phyloP scores from a whole-genome alignment of 2,797 vertebrate genomes.

The Galago senegalensis region DNA sequence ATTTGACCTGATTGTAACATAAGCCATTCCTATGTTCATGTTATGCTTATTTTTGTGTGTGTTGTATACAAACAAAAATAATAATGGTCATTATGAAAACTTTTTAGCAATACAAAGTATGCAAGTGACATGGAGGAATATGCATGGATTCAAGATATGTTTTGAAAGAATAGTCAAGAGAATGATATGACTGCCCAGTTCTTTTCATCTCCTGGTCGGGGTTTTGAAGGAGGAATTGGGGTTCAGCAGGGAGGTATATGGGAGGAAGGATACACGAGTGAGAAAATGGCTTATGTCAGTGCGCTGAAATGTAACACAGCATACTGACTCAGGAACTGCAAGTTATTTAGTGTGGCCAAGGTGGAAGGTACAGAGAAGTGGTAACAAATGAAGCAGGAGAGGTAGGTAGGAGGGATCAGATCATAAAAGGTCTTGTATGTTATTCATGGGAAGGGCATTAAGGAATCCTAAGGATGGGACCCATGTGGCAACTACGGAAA shows the following conservation, averaged over 20 bases:
- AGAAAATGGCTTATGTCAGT: background rate
- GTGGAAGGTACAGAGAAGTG: background rate
- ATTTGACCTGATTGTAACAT: background rate
- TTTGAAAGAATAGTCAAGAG: conserved; percentile 10
- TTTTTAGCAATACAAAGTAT: background rate
- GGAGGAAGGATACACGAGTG: background rate
- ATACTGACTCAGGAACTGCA: background rate
- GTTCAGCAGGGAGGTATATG: background rate
- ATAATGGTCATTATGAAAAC: background rate
- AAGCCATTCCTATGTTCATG: background rate
- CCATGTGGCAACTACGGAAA: background rate
- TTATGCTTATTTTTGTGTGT: background rate
- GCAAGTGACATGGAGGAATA: background rate
- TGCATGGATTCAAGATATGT: background rate
- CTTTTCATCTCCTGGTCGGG: background rate
- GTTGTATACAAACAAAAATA: background rate
- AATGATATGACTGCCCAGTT: background rate
- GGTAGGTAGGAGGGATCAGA: background rate
- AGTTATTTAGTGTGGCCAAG: background rate
- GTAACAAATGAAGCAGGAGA: background rate
- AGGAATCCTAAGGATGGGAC: background rate
- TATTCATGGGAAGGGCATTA: background rate
- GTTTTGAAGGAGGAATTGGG: background rate
- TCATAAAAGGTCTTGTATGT: background rate
- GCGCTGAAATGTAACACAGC: background rate